Evolutionary conservation across 2,797 vertebrate species (phyloP), one percentile per base, ranked within the genome.

Genomic region (Sciurus vulgaris): DNA sequence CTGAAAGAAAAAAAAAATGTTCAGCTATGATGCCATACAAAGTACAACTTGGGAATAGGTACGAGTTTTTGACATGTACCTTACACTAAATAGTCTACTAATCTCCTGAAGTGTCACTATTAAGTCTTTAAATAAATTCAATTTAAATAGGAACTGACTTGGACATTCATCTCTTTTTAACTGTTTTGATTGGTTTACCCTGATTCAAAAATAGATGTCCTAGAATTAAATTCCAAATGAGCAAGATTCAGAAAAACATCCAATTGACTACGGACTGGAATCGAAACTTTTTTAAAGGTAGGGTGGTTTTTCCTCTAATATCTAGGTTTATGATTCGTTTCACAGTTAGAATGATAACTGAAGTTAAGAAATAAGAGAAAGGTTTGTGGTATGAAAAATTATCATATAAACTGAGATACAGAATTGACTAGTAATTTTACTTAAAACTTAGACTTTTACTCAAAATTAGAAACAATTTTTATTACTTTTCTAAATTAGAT

Each of bases 201-300:
- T 81, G 54, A 91, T 92, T 97, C 72, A 95, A 96, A 96, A 96
- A 94, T 88, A 91, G 81, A 96, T 70, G 28, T 93, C 28, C 61
- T 96, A n/a, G 84, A 94, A 95, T 94, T 88, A 96, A 90, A 78
- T 97, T 97, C 73, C 86, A 82, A 51, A 82, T 77, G 61, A 94
- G 61, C 65, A 67, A 94, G 54, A 73, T 74, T 96, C 61, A 95
- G 88, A 96, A 97, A 95, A 92, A 86, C 10, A 91, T 81, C 47
- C 86, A 93, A 86, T 51, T 94, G 69, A 85, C 76, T n/a, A n/a
- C n/a, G n/a, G n/a, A 89, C 0, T 93, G 65, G 86, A 95, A 82
- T 89, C 33, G 76, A 96, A 91, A 82, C 44, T 41, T 88, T 87
- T 86, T 93, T 49, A 88, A 38, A 47, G 70, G 70, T 86, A 86